phyloP scores from a whole-genome alignment of 2,797 vertebrate genomes.

The Trachurus trachurus region DNA sequence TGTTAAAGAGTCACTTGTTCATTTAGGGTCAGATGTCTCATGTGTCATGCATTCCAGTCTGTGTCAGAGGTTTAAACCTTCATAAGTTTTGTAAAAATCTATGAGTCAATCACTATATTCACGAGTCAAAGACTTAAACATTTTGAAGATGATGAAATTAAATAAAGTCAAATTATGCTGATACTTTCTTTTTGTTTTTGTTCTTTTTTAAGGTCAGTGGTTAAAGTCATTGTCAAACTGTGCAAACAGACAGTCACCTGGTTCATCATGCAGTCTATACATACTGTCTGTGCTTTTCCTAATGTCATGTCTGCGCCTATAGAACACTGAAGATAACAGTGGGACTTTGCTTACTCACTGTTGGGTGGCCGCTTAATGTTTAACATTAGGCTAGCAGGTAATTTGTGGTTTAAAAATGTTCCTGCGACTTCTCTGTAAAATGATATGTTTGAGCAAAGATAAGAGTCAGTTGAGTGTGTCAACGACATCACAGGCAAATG shows the following conservation, averaged over 20 bases:
- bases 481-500: background rate
- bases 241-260: background rate
- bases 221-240: background rate
- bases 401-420: constrained; percentile 29
- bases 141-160: constrained; percentile 20
- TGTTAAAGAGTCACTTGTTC: constrained; percentile 18
- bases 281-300: background rate
- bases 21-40: background rate
- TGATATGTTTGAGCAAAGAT: constrained; percentile 50
- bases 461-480: constrained; percentile 6
- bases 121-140: background rate
- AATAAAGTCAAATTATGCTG: constrained; percentile 60
- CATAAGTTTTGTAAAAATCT: background rate
- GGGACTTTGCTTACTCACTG: constrained; percentile 60
- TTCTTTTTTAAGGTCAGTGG: background rate
- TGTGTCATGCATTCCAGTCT: constrained; percentile 51
- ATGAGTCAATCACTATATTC: background rate
- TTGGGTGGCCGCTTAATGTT: constrained; percentile 59
- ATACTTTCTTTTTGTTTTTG: background rate
- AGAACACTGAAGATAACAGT: constrained; percentile 54
- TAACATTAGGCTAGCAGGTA: constrained; percentile 36
- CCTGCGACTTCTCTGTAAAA: constrained; percentile 38
- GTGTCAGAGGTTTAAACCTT: constrained; percentile 23
- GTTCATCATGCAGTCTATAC: constrained; percentile 6
- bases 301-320: constrained; percentile 24